Base-by-base conservation (phyloP, 2,797 vertebrate species). In the Poeciliopsis gracilis region DNA sequence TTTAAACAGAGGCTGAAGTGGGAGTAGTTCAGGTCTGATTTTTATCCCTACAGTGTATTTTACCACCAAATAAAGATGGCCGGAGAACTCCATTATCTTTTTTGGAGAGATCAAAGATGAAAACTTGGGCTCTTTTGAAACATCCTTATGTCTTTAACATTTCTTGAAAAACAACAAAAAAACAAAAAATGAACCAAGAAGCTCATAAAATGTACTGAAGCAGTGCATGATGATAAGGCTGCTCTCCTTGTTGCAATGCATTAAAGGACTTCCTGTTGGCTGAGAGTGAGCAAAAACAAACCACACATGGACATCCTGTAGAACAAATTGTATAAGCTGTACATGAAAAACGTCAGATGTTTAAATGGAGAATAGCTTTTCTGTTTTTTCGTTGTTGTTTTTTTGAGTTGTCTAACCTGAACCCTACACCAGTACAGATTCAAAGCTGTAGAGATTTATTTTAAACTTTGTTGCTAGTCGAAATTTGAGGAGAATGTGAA, bases 321-420 rank as follows among this genome's bases (percentile, higher is more conserved):
- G 36, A 47, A 74, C 72, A 74, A 57, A 74, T n/a, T 74, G 72
- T 74, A 74, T 74, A 74, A 74, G 55, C 53, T 74, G 47, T 25
- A 74, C 55, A 57, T 30, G 23, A n/a, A 55, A 51, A 73, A 38
- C 16, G 9, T 45, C 55, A 75, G 55, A 46, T 25, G 23, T 46
- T 74, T 30, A 46, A 75, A 75, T 20, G n/a, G 2, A 61, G 55
- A 46, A 61, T 70, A n/a, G 63, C 23, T 53, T 51, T 51, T 8
- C 1, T 57, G 5, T 25, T 55, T 30, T 9, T 25, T 33, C 25
- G 30, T 25, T 73, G 18, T 28, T 74, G 28, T 18, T 25, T 30
- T 51, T 28, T 9, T 57, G 41, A 43, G 6, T n/a, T 28, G 23
- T 74, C 38, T 38, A 38, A 38, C 36, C 36, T 5, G 5, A 38